Base-by-base conservation (phyloP, 1,140 invertebrate species). In the Teleopsis dalmanni region DNA sequence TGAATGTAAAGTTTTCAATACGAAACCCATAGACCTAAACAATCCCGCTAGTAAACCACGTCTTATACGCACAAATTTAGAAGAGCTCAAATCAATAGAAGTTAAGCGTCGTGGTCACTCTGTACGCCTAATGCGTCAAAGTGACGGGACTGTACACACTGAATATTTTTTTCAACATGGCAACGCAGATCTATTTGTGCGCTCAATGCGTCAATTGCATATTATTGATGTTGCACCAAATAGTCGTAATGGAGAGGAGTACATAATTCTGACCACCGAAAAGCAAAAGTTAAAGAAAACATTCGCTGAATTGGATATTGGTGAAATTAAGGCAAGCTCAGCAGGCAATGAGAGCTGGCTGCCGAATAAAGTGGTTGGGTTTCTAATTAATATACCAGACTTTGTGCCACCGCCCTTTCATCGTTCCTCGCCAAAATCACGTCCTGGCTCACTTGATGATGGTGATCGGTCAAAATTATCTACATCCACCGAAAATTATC, bases 161-260 rank as follows among this genome's bases (percentile, higher is more conserved):
- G 83, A 84, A 13, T 83, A 89, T 59, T 85, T 90, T 58, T 95
- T 95, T 72, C 87, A 91, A 65, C 79, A 87, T 58, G 87, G 84
- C 9, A 90, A 90, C 55, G 87, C 86, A 7, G 84, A 88, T 59
- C 79, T 80, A 50, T 85, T 95, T 61, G 73, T 91, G 8, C 76
- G 78, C 22, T 74, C 78, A 33, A 70, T 88, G 14, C 81, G 81
- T 56, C 55, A 65, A 18, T 51, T 54, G 22, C 65, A 69, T 45
- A 56, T 68, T 18, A 62, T 69, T 13, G 64, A 67, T 38, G 52
- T 44, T 34, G 36, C 54, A 3, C 53, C 54, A 11, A 38, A 47
- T 3, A 50, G 41, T 13, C 48, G 50, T 16, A 43, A 51, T 7
- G 57, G 58, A 13, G 60, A 67, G 25, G 60, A 62, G 18, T 68